Conservation (phyloP, 1,140 invertebrate genomes). For the Temnothorax longispinosus region DNA sequence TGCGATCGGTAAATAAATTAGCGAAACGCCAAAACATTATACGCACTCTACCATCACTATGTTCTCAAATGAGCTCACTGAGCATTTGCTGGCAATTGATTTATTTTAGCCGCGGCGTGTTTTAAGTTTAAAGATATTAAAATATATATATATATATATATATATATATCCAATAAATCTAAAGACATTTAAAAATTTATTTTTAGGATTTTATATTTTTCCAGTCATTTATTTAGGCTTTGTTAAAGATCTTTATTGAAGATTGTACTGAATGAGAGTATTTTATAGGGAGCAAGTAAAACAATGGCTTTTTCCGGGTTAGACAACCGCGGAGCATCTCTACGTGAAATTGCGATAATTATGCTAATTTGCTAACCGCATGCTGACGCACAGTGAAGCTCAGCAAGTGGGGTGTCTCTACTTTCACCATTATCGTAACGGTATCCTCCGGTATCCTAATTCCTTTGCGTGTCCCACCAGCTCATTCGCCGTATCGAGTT, state of each 20-base stretch:
- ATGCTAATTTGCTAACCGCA: constrained; percentile 53
- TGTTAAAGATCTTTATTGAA: neutral
- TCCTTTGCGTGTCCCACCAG: constrained; percentile 63
- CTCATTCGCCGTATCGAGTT: constrained; percentile 62
- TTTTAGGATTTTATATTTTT: neutral
- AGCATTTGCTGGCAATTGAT: neutral
- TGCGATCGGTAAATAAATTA: neutral
- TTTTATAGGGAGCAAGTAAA: neutral
- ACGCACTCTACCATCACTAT: neutral
- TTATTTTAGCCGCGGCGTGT: neutral
- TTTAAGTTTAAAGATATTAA: neutral
- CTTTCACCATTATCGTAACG: constrained; percentile 81
- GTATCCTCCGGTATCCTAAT: constrained; percentile 74
- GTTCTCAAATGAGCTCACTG: neutral
- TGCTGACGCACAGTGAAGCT: constrained; percentile 42
- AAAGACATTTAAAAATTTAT: neutral
- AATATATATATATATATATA: neutral
- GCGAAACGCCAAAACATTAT: neutral
- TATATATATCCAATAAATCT: neutral
- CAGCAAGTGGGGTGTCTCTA: constrained; percentile 70
- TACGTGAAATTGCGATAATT: constrained; percentile 60
- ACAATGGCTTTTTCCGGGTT: constrained; percentile 14
- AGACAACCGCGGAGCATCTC: neutral
- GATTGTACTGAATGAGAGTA: neutral
- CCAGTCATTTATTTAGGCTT: neutral